Evolutionary conservation across 2,113 vertebrate genomes (phyloP).

Genomic region (Aptenodytes patagonicus): DNA sequence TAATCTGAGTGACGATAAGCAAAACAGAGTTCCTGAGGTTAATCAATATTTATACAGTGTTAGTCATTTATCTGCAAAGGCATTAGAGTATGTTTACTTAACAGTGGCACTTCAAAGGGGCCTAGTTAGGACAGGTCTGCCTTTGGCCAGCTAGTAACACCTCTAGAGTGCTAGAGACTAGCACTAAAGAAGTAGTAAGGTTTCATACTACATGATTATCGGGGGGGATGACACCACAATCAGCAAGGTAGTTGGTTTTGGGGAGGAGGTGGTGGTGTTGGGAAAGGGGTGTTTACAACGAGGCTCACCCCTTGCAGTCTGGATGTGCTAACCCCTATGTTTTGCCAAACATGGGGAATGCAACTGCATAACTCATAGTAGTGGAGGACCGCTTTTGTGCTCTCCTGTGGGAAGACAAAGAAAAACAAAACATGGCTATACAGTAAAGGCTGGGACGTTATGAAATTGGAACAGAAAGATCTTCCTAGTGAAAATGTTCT

Average conservation of each 20-base stretch:
- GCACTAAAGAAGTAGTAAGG: not conserved
- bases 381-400: not conserved
- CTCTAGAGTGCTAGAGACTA: not conserved
- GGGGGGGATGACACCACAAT: not conserved
- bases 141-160: not conserved
- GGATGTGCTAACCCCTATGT: not conserved
- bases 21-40: constrained; percentile 1
- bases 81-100: not conserved
- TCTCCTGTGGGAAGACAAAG: not conserved
- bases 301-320: not conserved
- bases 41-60: constrained; percentile 28
- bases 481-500: not conserved
- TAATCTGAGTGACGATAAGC: not conserved
- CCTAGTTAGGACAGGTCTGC: not conserved
- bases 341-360: not conserved
- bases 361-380: fast-evolving
- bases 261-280: not conserved
- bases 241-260: not conserved
- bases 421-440: not conserved
- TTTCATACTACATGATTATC: not conserved
- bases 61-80: constrained; percentile 9
- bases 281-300: fast-evolving
- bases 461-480: not conserved
- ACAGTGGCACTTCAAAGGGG: constrained; percentile 4
- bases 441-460: fast-evolving